phyloP scores from a whole-genome alignment of 2,113 vertebrate genomes.

The Chitala chitala region DNA sequence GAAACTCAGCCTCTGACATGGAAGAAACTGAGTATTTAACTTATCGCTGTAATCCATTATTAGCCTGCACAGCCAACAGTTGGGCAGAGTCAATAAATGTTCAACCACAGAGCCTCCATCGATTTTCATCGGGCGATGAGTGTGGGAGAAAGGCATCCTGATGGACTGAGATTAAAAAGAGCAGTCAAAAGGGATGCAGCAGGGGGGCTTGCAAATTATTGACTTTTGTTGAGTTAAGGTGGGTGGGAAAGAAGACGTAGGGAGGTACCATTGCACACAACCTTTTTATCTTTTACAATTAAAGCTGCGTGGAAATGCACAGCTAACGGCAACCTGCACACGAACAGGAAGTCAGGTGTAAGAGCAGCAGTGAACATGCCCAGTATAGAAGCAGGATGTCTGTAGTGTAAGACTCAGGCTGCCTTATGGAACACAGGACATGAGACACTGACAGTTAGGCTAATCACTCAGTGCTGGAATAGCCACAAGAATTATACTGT shows the following conservation, averaged over 20 bases:
- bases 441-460: too few relatives aligned
- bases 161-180: constrained; percentile 39
- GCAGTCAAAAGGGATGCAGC: constrained; percentile 21
- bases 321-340: too few relatives aligned
- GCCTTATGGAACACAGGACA: too few relatives aligned
- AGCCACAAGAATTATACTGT: too few relatives aligned
- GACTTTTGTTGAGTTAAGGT: constrained; percentile 12
- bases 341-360: background rate
- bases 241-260: too few relatives aligned
- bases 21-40: constrained; percentile 40
- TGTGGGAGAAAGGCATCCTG: constrained; percentile 31
- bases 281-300: constrained; percentile 16
- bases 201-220: constrained; percentile 16
- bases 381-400: too few relatives aligned
- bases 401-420: too few relatives aligned
- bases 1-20: constrained; percentile 25
- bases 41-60: constrained; percentile 51
- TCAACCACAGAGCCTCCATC: constrained; percentile 44
- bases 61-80: constrained; percentile 39
- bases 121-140: constrained; percentile 36
- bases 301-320: background rate
- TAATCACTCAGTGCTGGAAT: too few relatives aligned
- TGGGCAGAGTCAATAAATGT: constrained; percentile 42
- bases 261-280: background rate
- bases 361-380: background rate